Evolutionary conservation across 2,113 vertebrate species (phyloP).

Genomic region (Pandion haliaetus): DNA sequence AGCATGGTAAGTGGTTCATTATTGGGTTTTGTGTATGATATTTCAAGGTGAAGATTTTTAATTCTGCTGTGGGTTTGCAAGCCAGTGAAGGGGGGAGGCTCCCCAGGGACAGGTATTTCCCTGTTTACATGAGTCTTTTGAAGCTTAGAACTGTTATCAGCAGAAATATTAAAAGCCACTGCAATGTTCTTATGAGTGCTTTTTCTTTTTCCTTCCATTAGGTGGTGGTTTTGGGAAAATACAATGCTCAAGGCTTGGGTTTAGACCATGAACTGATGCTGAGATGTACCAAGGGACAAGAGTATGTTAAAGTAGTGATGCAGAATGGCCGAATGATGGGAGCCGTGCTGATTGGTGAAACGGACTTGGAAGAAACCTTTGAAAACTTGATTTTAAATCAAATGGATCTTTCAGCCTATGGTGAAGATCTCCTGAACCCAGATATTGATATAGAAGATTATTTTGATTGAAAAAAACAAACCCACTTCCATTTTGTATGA

Average conservation of each 20-base stretch:
- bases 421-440: conserved; percentile 90
- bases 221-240: conserved; percentile 95
- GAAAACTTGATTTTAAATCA: conserved; percentile 97
- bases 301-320: conserved; percentile 92
- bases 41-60: background rate
- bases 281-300: conserved; percentile 87
- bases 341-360: conserved; percentile 92
- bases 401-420: conserved; percentile 92
- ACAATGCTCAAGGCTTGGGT: conserved; percentile 90
- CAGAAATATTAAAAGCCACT: background rate
- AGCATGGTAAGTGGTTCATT: background rate
- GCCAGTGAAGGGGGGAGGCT: background rate
- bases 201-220: conserved; percentile 27
- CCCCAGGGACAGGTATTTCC: background rate
- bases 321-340: conserved; percentile 89
- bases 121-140: background rate
- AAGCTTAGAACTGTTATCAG: background rate
- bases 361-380: conserved; percentile 95
- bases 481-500: background rate
- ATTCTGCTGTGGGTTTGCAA: background rate
- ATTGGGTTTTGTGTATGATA: background rate
- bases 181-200: background rate
- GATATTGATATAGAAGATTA: conserved; percentile 96
- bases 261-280: conserved; percentile 88
- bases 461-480: conserved; percentile 85